These are phyloP conservation scores for Danaus plexippus DNA, from an alignment of 1,140 invertebrate genomes.

Conservation along the genomic window DNA sequence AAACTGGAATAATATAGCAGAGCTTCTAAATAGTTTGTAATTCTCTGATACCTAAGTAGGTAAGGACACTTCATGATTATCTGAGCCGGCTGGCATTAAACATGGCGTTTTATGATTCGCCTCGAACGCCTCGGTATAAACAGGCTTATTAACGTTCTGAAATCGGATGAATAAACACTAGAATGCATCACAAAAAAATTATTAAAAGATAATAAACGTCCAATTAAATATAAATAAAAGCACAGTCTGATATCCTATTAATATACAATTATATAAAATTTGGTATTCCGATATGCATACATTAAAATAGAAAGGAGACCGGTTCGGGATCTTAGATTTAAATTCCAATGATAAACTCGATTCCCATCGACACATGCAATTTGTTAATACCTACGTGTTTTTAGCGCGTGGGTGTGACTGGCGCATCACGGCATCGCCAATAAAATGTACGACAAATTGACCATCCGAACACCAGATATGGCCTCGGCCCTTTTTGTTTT, in stretches of 20 bases:
- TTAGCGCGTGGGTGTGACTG: conserved; percentile 15
- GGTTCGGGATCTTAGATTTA: conserved; percentile 4
- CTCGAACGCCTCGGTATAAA: too few relatives aligned
- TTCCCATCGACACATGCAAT: conserved; percentile 17
- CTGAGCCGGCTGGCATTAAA: too few relatives aligned
- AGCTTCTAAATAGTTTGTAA: too few relatives aligned
- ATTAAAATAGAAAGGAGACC: background rate
- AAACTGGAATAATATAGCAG: too few relatives aligned
- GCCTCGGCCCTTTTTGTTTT: conserved; percentile 22
- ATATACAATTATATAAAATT: conserved; percentile 2
- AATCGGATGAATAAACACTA: too few relatives aligned
- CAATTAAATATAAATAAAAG: conserved; percentile 4
- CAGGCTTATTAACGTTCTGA: too few relatives aligned
- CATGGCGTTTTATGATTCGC: too few relatives aligned
- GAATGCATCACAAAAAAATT: too few relatives aligned
- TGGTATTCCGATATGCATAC: too few relatives aligned
- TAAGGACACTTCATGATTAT: too few relatives aligned
- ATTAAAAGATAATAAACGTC: background rate
- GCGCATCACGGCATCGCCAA: conserved; percentile 21
- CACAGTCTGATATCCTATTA: background rate
- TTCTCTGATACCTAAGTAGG: too few relatives aligned
- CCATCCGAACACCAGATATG: conserved; percentile 27
- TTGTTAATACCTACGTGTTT: conserved; percentile 18
- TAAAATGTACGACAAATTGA: conserved; percentile 34
- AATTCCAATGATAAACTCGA: conserved; percentile 4